These are phyloP conservation scores for Physeter macrocephalus DNA, from an alignment of 2,113 vertebrate species.

Conservation along the genomic window DNA sequence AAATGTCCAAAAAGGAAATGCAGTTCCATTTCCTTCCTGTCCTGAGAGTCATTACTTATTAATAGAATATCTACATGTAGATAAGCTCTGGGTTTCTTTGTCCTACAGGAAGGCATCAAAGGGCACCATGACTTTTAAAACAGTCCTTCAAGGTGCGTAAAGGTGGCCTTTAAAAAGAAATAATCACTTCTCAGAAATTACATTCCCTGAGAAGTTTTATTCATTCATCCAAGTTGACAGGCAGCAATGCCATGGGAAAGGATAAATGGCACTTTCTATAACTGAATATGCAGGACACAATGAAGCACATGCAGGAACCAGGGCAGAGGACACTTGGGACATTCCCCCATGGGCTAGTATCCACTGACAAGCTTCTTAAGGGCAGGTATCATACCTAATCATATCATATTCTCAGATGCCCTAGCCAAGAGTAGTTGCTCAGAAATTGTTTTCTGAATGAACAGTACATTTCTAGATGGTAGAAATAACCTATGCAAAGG, in stretches of 20 bases:
- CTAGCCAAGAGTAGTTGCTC: neutral
- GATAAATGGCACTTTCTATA: slow-evolving; percentile 16
- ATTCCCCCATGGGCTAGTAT: neutral
- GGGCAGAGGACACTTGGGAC: neutral
- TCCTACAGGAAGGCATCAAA: slow-evolving; percentile 56
- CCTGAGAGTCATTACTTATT: slow-evolving; percentile 73
- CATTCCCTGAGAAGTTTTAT: slow-evolving; percentile 43
- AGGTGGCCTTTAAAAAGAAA: slow-evolving; percentile 49
- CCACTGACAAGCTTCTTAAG: slow-evolving; percentile 2
- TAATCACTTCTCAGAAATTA: slow-evolving; percentile 40
- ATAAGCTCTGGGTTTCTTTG: slow-evolving; percentile 60
- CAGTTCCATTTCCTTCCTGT: slow-evolving; percentile 59
- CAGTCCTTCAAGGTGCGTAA: slow-evolving; percentile 50
- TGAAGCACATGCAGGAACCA: neutral
- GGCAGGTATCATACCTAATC: neutral
- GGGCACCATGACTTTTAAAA: slow-evolving; percentile 65
- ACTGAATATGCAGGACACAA: neutral
- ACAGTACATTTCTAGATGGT: neutral
- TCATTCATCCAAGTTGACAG: slow-evolving; percentile 34
- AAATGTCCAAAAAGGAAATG: slow-evolving; percentile 65
- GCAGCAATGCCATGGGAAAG: neutral
- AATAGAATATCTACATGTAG: slow-evolving; percentile 70
- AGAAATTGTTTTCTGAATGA: neutral
- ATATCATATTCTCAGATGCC: neutral
- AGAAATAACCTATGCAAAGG: neutral